phyloP scores from a whole-genome alignment of 2,888 invertebrate species.

The Cosmia trapezina region DNA sequence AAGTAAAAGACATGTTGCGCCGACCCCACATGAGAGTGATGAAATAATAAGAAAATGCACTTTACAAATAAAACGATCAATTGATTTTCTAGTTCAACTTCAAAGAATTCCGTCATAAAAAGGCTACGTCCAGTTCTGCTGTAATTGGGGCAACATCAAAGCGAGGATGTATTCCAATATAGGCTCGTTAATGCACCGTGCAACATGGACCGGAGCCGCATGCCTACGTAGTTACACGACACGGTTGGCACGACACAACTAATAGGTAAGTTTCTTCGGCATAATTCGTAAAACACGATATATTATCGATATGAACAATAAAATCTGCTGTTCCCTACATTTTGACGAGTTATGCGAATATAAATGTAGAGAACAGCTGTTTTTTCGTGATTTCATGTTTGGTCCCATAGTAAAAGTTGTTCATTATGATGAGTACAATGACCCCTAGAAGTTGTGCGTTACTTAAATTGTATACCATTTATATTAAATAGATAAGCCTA shows the following conservation, averaged over 20 bases:
- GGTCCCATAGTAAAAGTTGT: too few relatives aligned
- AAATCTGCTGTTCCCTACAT: too few relatives aligned
- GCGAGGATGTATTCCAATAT: constrained; percentile 27
- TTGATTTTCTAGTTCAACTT: constrained; percentile 16
- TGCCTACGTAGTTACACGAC: not conserved
- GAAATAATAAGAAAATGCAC: not conserved
- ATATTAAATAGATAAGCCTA: too few relatives aligned
- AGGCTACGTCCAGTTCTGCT: not conserved
- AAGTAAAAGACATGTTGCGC: too few relatives aligned
- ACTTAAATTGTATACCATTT: too few relatives aligned
- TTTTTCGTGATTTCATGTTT: too few relatives aligned
- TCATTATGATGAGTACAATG: too few relatives aligned
- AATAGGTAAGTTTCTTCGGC: constrained; percentile 4
- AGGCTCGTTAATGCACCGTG: constrained; percentile 38
- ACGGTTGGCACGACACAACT: not conserved
- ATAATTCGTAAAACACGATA: not conserved
- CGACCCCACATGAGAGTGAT: too few relatives aligned
- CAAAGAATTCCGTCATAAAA: constrained; percentile 23
- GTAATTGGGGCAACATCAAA: constrained; percentile 37
- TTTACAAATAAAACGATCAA: not conserved
- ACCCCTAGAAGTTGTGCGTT: too few relatives aligned
- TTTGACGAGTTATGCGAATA: too few relatives aligned
- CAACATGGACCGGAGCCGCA: constrained; percentile 10
- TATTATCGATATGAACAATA: too few relatives aligned
- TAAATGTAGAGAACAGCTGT: too few relatives aligned